Evolutionary conservation across 2,113 vertebrate species (phyloP).

Genomic region (Boulengeromyrus knoepffleri): DNA sequence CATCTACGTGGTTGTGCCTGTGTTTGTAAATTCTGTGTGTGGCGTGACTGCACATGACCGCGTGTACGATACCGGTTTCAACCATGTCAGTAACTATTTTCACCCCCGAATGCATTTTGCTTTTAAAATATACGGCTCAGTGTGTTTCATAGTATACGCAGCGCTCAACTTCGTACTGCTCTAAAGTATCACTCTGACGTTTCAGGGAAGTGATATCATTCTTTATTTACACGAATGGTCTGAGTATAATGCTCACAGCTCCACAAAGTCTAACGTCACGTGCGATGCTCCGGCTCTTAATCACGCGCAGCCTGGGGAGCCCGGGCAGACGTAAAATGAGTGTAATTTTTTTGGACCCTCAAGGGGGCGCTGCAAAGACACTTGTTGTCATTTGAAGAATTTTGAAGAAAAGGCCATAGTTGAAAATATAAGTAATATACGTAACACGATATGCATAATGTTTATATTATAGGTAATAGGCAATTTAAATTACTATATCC

Average conservation of each 20-base stretch:
- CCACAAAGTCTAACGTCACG: not conserved
- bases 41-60: not conserved
- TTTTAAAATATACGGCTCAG: not conserved
- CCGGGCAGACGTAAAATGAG: not conserved
- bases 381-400: not conserved
- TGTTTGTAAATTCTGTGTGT: not conserved
- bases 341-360: not conserved
- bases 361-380: constrained; percentile 11
- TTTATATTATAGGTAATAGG: not conserved
- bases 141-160: not conserved
- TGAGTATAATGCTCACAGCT: not conserved
- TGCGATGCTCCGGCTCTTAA: not conserved
- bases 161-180: not conserved
- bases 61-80: not conserved
- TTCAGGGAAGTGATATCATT: not conserved
- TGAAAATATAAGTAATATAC: not conserved
- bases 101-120: not conserved
- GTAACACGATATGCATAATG: not conserved
- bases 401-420: not conserved
- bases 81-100: not conserved
- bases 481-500: not conserved
- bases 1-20: not conserved
- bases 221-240: not conserved
- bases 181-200: not conserved
- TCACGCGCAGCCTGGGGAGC: not conserved